These are phyloP conservation scores for Oscheius onirici DNA, from an alignment of 2,888 invertebrate species.

Conservation along the genomic window DNA sequence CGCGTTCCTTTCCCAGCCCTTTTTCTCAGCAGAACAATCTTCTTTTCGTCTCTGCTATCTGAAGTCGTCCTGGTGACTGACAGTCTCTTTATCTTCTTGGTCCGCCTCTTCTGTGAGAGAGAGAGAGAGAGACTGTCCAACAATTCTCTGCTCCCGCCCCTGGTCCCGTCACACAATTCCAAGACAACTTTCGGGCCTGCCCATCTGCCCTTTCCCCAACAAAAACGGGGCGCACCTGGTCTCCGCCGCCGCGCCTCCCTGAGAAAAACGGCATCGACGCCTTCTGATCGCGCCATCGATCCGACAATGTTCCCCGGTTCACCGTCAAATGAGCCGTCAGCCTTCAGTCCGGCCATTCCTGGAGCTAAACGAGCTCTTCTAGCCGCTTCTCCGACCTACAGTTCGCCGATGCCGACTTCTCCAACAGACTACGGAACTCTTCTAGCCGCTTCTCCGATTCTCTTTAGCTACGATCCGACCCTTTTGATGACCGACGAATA, in stretches of 20 bases:
- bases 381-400: neutral
- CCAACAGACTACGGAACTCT: neutral
- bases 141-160: slow-evolving; percentile 12
- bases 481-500: neutral
- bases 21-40: no score
- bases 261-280: slow-evolving; percentile 23
- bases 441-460: neutral
- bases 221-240: slow-evolving; percentile 25
- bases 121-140: neutral
- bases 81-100: slow-evolving; percentile 6
- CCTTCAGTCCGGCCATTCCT: slow-evolving; percentile 10
- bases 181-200: slow-evolving; percentile 19
- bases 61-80: slow-evolving; percentile 6
- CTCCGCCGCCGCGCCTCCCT: slow-evolving; percentile 10
- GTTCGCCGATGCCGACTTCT: neutral
- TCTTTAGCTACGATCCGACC: neutral
- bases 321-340: slow-evolving; percentile 11
- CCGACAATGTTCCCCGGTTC: slow-evolving; percentile 12
- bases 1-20: no score
- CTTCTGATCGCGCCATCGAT: slow-evolving; percentile 1
- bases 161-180: slow-evolving; percentile 10
- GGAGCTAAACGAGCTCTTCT: neutral
- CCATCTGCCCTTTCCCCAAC: slow-evolving; percentile 16
- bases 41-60: neutral
- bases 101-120: neutral